Evolutionary conservation across 1,140 invertebrate species (phyloP), one percentile per base, ranked within the genome.

Genomic region (Helicorthomorpha holstii): DNA sequence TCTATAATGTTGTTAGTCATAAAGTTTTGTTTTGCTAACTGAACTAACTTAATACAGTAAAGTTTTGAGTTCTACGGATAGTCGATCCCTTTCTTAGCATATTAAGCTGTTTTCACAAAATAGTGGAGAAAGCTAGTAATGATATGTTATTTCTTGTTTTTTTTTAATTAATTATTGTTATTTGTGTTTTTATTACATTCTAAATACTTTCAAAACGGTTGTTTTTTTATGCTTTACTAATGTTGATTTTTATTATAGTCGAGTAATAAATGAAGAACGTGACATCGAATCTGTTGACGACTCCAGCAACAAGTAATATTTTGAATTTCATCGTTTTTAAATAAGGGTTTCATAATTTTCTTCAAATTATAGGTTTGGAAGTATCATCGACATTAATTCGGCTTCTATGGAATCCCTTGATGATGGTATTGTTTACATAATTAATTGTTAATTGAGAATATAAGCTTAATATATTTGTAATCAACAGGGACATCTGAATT

Each of bases 401-500:
- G 64, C 64, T 23, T 72, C 69, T 7, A 62, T 66, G 57, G 70
- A 72, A 58, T 70, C 68, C 19, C 59, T 70, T 12, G 70, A 71
- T 53, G 66, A 68, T 52, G 60, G 61, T 58, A 44, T 34, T 34
- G 29, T 34, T 7, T 34, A 7, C 16, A 34, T 34, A 34, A 34
- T 7, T 7, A 34, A 7, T 7, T 7, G 29, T 34, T 34, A 7
- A 7, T 16, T 7, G 29, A 7, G 29, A 16, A 34, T 7, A 7
- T 34, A 7, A 34, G 79, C 81, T 64, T 1, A 52, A 46, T 46
- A n/a, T 23, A 26, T n/a, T 3, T 49, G 25, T 22, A 25, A 3
- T 22, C 44, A 56, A 26, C 51, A 59, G 64, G 58, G 3, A 45
- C 51, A 1, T 44, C 52, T 26, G 63, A 67, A 24, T 52, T 58